Conservation (phyloP, 2,888 invertebrate genomes). For the Agriopis leucophaearia region DNA sequence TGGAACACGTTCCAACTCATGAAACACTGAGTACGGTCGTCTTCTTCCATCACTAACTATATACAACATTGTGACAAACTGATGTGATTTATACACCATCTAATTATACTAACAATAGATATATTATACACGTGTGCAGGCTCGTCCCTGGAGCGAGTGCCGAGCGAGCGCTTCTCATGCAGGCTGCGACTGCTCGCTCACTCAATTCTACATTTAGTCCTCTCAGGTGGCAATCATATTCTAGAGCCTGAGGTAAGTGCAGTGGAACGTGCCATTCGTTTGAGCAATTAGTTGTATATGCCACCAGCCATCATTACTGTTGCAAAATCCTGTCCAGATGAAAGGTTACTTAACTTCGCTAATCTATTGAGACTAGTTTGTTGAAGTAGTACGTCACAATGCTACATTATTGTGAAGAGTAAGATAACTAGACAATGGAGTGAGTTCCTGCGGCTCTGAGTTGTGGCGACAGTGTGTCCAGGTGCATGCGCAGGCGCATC, state of each 20-base stretch:
- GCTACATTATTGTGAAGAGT: background rate
- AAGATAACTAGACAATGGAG: too few species aligned
- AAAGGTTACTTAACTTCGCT: background rate
- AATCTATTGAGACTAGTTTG: background rate
- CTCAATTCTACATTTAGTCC: too few species aligned
- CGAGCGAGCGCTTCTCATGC: background rate
- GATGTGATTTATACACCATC: constrained; percentile 21
- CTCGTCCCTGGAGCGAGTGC: background rate
- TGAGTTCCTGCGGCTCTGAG: too few species aligned
- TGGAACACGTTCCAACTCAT: background rate
- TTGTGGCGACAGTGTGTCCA: too few species aligned
- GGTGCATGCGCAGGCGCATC: background rate
- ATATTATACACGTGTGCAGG: constrained; percentile 27
- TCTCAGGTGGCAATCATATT: too few species aligned
- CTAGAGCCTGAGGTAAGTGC: too few species aligned
- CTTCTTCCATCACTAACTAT: background rate
- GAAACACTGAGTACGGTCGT: background rate
- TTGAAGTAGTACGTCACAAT: background rate
- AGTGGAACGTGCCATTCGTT: too few species aligned
- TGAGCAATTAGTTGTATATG: too few species aligned
- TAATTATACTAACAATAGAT: constrained; percentile 22
- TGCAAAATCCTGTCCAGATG: background rate
- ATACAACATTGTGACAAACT: constrained; percentile 18
- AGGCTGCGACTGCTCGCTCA: too few species aligned
- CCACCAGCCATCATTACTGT: too few species aligned